A percentile compares a stretch with the other conserved stretches of the same genome.
Conservation (phyloP, 2,888 invertebrate genomes). For the Schrankia costaestrigalis region DNA sequence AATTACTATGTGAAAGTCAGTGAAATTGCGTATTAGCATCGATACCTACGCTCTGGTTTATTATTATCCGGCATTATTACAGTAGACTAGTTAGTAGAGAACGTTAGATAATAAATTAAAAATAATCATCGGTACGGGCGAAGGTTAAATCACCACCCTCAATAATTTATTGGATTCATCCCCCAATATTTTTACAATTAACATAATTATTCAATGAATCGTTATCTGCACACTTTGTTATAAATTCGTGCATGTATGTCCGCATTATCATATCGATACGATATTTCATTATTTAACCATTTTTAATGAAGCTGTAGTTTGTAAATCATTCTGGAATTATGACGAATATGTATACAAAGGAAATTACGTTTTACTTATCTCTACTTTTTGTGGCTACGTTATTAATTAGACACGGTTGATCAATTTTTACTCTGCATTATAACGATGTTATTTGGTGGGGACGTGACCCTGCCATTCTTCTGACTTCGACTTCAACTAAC, state of each 20-base stretch:
- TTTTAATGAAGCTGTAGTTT: constrained; percentile 6
- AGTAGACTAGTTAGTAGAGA: no score
- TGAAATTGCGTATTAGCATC: no score
- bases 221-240: constrained; percentile 45
- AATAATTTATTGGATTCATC: constrained; percentile 49
- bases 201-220: constrained; percentile 72
- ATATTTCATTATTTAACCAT: constrained; percentile 24
- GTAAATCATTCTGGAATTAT: not conserved
- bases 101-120: constrained; percentile 50
- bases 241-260: constrained; percentile 23
- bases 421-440: no score
- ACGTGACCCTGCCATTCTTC: no score
- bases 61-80: constrained; percentile 32
- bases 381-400: no score
- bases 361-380: no score
- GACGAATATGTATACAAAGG: no score
- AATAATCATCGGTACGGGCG: constrained; percentile 40
- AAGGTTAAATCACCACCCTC: constrained; percentile 37
- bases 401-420: no score
- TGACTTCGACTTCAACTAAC: no score
- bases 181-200: constrained; percentile 60
- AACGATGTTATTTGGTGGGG: no score
- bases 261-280: constrained; percentile 31
- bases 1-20: no score
- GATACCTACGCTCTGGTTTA: no score